Percentiles rank a stretch among this genome's conserved stretches.
These are phyloP conservation scores for Machimus atricapillus DNA, from an alignment of 2,888 invertebrate genomes.

Conservation along the genomic window DNA sequence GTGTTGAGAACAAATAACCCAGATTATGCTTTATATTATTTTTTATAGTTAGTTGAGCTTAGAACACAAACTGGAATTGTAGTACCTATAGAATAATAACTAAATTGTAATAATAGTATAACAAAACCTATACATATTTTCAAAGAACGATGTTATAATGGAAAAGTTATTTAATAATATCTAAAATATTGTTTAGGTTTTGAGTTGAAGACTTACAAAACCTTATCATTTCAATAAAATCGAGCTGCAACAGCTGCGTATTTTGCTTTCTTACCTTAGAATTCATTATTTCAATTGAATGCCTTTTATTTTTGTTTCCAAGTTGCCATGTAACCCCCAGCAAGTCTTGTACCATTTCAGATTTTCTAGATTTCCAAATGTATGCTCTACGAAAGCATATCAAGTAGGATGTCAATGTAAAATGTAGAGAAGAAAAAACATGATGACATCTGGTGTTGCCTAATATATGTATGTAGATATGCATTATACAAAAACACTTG, in stretches of 20 bases:
- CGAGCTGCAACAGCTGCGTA: neutral
- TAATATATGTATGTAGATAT: neutral
- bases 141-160: too few relatives aligned
- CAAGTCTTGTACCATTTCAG: neutral
- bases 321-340: neutral
- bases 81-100: too few relatives aligned
- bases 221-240: neutral
- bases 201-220: too few relatives aligned
- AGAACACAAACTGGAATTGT: too few relatives aligned
- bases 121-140: too few relatives aligned
- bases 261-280: neutral
- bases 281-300: neutral
- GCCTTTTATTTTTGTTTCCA: neutral
- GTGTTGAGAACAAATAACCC: neutral
- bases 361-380: neutral
- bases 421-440: neutral
- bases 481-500: neutral
- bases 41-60: too few relatives aligned
- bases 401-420: neutral
- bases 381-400: neutral
- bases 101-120: too few relatives aligned
- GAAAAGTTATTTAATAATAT: too few relatives aligned
- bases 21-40: neutral
- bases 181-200: too few relatives aligned
- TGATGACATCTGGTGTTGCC: neutral